These are phyloP conservation scores for Cheilosia vulpina DNA, from an alignment of 2,888 invertebrate genomes.

Conservation along the genomic window DNA sequence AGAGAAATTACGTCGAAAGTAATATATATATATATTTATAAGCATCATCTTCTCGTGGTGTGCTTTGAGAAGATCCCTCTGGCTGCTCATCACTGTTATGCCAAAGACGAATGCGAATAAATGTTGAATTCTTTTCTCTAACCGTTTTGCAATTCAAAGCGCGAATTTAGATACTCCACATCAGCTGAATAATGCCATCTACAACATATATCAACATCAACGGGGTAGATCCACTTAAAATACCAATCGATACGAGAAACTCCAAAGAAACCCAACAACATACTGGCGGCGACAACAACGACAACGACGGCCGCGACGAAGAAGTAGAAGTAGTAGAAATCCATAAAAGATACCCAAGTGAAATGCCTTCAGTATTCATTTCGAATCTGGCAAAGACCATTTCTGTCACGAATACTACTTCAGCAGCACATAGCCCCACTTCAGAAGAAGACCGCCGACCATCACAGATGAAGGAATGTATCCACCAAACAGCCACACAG, in stretches of 20 bases:
- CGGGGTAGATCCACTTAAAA: slow-evolving; percentile 59
- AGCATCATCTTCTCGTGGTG: slow-evolving; percentile 1
- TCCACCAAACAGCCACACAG: not conserved
- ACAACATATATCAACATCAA: slow-evolving; percentile 66
- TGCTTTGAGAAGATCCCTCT: not conserved
- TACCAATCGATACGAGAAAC: slow-evolving; percentile 37
- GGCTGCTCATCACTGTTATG: slow-evolving; percentile 10
- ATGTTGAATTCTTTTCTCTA: slow-evolving; percentile 26
- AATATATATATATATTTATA: not conserved
- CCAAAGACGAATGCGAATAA: slow-evolving; percentile 31
- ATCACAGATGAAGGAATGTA: slow-evolving; percentile 55
- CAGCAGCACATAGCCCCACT: slow-evolving; percentile 53
- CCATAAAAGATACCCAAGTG: slow-evolving; percentile 57
- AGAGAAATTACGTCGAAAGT: slow-evolving; percentile 60
- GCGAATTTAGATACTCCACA: slow-evolving; percentile 30
- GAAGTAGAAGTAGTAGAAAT: slow-evolving; percentile 44
- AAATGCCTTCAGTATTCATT: slow-evolving; percentile 66
- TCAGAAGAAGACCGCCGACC: slow-evolving; percentile 41
- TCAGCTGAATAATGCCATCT: slow-evolving; percentile 57
- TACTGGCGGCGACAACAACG: not conserved
- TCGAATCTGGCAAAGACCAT: slow-evolving; percentile 53
- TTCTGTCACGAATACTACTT: slow-evolving; percentile 56
- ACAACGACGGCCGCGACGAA: not conserved
- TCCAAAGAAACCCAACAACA: slow-evolving; percentile 57
- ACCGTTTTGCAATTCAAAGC: slow-evolving; percentile 42